These are phyloP conservation scores for Ceyx cyanopectus DNA, from an alignment of 2,113 vertebrate species.

Conservation along the genomic window DNA sequence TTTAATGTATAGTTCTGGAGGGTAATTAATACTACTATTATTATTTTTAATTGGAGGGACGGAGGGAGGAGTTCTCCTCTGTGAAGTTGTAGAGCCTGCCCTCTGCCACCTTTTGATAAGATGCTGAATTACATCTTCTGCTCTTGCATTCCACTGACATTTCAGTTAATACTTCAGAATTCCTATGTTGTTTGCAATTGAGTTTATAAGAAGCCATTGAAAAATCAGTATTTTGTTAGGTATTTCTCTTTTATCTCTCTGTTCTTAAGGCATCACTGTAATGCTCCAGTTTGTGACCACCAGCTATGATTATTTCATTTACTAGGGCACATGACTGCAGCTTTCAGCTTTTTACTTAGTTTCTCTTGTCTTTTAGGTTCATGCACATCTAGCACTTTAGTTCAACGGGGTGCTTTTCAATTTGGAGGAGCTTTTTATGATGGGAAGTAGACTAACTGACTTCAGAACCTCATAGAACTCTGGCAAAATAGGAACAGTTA, in stretches of 20 bases:
- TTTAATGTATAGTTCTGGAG: background rate
- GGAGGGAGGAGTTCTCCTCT: background rate
- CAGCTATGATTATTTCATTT: background rate
- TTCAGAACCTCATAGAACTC: background rate
- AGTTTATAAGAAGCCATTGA: background rate
- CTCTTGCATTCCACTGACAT: background rate
- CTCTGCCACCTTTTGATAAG: background rate
- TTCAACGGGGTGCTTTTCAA: background rate
- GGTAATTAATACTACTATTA: background rate
- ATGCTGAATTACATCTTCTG: background rate
- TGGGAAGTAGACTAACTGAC: background rate
- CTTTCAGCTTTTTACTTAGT: background rate
- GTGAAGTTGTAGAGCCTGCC: background rate
- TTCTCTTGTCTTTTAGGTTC: background rate
- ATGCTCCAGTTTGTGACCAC: background rate
- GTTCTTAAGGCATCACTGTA: background rate
- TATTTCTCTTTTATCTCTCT: background rate
- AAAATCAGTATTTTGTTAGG: background rate
- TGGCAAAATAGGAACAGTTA: background rate
- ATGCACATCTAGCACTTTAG: background rate
- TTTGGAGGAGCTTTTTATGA: background rate
- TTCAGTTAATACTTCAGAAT: background rate
- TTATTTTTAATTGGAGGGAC: background rate
- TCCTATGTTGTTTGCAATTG: background rate
- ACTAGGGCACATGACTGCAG: background rate